phyloP scores from a whole-genome alignment of 2,797 vertebrate species.

The Delichon dasypus region DNA sequence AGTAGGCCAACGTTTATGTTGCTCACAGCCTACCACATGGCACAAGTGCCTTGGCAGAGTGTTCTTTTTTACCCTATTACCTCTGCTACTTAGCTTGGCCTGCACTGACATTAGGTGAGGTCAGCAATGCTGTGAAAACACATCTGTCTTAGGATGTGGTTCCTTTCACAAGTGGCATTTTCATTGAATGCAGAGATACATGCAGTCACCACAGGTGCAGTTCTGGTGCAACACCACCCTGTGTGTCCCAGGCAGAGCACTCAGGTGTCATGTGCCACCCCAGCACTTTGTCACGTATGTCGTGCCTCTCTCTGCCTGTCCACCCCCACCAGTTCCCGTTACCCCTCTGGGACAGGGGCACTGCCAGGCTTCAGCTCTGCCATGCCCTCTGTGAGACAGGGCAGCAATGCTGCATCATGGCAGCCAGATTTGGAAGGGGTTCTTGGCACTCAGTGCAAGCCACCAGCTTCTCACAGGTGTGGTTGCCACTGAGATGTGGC shows the following conservation, averaged over 20 bases:
- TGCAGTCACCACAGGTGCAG: rapidly evolving
- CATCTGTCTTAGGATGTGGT: background rate
- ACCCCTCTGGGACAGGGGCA: background rate
- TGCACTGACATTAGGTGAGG: background rate
- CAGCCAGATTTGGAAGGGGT: background rate
- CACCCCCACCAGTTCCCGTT: background rate
- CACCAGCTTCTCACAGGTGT: background rate
- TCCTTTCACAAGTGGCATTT: background rate
- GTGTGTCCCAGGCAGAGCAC: rapidly evolving
- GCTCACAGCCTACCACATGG: background rate
- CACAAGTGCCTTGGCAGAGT: background rate
- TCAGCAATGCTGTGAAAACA: background rate
- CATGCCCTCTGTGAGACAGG: rapidly evolving
- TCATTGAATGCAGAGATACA: background rate
- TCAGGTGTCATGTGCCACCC: rapidly evolving
- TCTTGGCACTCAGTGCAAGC: background rate
- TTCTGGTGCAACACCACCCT: background rate
- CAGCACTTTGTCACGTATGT: background rate
- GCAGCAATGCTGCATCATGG: background rate
- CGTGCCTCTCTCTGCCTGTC: background rate
- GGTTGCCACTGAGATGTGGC: background rate
- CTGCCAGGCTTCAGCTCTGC: background rate
- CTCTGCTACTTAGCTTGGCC: background rate
- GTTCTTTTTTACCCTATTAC: background rate
- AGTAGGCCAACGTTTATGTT: background rate